Conservation (phyloP, 2,113 vertebrate species). For the Ivindomyrus marchei region DNA sequence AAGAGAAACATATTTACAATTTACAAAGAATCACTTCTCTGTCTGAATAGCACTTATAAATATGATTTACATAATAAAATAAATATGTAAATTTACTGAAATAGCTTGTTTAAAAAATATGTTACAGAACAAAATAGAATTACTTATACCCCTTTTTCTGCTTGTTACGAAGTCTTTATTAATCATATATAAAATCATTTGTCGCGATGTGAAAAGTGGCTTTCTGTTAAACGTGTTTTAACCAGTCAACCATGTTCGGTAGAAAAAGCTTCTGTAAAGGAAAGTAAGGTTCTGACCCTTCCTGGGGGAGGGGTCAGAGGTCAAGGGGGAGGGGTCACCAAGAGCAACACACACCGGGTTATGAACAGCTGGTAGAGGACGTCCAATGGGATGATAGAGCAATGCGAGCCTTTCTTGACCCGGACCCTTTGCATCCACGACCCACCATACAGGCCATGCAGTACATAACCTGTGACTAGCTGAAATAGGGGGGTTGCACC, state of each 20-base stretch:
- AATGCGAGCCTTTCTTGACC: neutral
- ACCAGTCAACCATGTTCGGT: neutral
- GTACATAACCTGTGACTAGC: neutral
- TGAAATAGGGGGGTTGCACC: neutral
- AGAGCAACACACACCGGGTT: neutral
- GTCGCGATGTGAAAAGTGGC: constrained; percentile 44
- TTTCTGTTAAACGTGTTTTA: constrained; percentile 40
- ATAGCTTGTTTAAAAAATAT: constrained; percentile 46
- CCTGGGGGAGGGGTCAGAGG: neutral
- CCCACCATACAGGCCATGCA: neutral
- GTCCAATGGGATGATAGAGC: neutral
- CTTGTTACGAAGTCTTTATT: constrained; percentile 20
- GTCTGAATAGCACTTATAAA: constrained; percentile 62
- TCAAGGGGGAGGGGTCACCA: neutral
- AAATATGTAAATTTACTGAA: constrained; percentile 60
- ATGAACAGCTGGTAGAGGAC: neutral
- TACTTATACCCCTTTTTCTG: constrained; percentile 41
- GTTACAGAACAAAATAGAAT: constrained; percentile 67
- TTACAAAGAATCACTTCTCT: constrained; percentile 55
- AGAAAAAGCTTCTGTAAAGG: neutral
- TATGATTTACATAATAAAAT: constrained; percentile 63
- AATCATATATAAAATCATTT: constrained; percentile 15
- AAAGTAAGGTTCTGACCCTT: neutral
- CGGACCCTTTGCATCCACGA: neutral
- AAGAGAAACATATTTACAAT: constrained; percentile 55